Conservation (phyloP, 2,888 invertebrate genomes). For the Thyatira batis region DNA sequence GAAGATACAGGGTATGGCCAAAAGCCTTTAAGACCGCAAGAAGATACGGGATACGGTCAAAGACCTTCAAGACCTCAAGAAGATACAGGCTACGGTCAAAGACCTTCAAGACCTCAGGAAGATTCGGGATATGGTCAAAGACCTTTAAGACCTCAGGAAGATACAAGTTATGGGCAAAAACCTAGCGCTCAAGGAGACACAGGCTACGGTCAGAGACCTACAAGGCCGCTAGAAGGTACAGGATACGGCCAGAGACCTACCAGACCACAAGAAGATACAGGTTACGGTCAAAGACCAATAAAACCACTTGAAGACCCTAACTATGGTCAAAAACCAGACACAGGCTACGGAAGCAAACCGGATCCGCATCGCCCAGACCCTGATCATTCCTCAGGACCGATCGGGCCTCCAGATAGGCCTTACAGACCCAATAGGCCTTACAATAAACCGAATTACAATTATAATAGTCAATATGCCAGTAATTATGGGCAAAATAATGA, state of each 20-base stretch:
- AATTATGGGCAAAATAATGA: constrained; percentile 54
- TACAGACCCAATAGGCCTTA: constrained; percentile 42
- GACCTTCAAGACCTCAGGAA: neutral
- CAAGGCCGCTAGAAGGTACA: neutral
- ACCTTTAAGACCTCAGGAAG: neutral
- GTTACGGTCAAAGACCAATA: constrained; percentile 7
- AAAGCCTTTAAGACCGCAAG: neutral
- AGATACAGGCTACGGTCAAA: neutral
- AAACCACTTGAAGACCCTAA: constrained; percentile 30
- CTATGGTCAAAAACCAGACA: constrained; percentile 18
- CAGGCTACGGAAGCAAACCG: neutral
- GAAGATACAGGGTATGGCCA: neutral
- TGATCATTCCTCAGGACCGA: constrained; percentile 32
- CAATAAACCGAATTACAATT: constrained; percentile 33
- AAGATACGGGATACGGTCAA: neutral
- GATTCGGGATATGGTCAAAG: constrained; percentile 3
- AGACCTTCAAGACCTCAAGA: neutral
- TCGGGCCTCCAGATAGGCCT: constrained; percentile 42
- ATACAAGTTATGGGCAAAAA: neutral
- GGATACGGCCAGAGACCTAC: neutral
- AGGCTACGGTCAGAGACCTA: neutral
- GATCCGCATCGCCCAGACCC: constrained; percentile 23
- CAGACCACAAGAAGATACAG: neutral
- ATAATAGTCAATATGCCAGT: constrained; percentile 62
- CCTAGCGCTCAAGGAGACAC: neutral